phyloP scores from a whole-genome alignment of 2,888 invertebrate genomes.

The Amblyteles armatorius region DNA sequence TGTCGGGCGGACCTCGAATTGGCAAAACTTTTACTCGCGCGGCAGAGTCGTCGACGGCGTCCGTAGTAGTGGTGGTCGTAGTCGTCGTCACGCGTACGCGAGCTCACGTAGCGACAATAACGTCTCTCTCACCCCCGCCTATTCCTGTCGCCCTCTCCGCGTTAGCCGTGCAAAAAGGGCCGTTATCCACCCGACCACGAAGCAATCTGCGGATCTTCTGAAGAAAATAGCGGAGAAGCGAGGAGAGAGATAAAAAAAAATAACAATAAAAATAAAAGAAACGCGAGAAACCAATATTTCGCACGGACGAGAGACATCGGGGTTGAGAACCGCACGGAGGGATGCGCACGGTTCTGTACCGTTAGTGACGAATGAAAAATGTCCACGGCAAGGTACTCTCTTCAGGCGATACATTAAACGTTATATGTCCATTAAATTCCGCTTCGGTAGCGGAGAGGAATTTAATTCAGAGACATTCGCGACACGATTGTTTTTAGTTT shows the following conservation, averaged over 20 bases:
- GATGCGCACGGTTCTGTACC: background rate
- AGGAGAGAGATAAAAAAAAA: slow-evolving; percentile 2
- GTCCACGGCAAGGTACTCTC: background rate
- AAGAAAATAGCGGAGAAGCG: slow-evolving; percentile 37
- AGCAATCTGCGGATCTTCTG: slow-evolving; percentile 45
- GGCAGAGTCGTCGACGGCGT: slow-evolving; percentile 33
- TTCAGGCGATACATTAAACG: slow-evolving; percentile 5
- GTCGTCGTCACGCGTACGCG: slow-evolving; percentile 55
- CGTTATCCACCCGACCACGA: slow-evolving; percentile 50
- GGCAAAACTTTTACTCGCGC: slow-evolving; percentile 61
- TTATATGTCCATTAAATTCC: background rate
- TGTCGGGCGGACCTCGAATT: slow-evolving; percentile 40
- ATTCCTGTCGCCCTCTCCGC: slow-evolving; percentile 31
- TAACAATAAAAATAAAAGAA: slow-evolving; percentile 1
- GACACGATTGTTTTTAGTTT: slow-evolving; percentile 9
- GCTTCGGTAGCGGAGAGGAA: slow-evolving; percentile 7
- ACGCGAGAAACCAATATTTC: slow-evolving; percentile 39
- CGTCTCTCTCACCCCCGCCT: slow-evolving; percentile 34
- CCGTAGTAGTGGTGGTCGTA: too few species aligned
- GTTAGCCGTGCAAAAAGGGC: slow-evolving; percentile 54
- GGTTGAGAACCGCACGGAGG: slow-evolving; percentile 6
- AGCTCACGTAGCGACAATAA: slow-evolving; percentile 62
- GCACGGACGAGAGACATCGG: background rate
- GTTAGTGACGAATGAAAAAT: slow-evolving; percentile 16
- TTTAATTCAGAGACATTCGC: slow-evolving; percentile 16